phyloP scores from a whole-genome alignment of 1,140 invertebrate genomes.

The Oedothorax gibbosus region DNA sequence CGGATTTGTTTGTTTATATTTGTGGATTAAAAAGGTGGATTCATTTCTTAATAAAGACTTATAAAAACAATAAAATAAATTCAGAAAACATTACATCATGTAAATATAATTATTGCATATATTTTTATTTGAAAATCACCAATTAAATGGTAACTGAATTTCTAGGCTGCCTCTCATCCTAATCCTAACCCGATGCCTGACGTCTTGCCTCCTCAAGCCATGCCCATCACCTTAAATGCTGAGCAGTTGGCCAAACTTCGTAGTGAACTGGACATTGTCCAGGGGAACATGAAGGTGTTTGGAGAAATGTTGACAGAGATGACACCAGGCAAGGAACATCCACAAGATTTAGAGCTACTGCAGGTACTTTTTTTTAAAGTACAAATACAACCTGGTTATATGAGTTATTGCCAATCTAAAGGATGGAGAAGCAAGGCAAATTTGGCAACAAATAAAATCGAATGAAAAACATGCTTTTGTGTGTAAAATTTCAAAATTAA shows the following conservation, averaged over 20 bases:
- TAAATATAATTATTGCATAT: no score
- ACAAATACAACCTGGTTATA: neutral
- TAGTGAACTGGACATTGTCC: conserved; percentile 91
- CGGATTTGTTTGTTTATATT: no score
- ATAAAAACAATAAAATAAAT: no score
- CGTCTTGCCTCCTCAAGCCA: conserved; percentile 53
- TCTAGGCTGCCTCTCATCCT: neutral
- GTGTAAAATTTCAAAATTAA: no score
- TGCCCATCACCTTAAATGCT: conserved; percentile 73
- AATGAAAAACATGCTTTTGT: no score
- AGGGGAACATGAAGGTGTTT: conserved; percentile 93
- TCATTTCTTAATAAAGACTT: no score
- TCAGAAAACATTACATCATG: no score
- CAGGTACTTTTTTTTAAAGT: conserved; percentile 69
- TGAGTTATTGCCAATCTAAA: no score
- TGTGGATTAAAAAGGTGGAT: no score
- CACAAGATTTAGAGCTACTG: conserved; percentile 79
- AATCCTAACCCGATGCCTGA: conserved; percentile 54
- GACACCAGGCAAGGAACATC: conserved; percentile 78
- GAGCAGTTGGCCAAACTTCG: conserved; percentile 90
- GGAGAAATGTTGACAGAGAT: conserved; percentile 94
- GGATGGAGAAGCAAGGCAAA: no score
- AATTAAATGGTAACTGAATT: neutral
- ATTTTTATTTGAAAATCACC: no score
- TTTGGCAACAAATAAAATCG: no score